A percentile compares a stretch with the other conserved stretches of the same genome.
phyloP scores from a whole-genome alignment of 1,140 invertebrate species.

The Diuraphis noxia region DNA sequence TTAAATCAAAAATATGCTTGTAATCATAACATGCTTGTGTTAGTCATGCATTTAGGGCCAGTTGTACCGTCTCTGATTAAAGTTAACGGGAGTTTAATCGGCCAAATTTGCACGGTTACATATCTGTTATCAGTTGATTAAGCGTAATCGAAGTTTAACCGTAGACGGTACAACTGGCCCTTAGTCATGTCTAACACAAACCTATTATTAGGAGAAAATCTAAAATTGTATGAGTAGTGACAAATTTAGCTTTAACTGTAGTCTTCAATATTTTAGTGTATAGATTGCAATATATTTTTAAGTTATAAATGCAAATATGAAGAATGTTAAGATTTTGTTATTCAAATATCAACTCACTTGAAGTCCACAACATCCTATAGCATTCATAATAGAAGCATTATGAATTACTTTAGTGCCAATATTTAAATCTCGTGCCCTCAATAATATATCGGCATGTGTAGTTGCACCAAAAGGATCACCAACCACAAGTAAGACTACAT shows the following conservation, averaged over 20 bases:
- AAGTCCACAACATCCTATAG: constrained; percentile 94
- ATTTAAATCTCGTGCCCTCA: constrained; percentile 80
- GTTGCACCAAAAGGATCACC: constrained; percentile 94
- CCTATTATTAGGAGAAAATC: not conserved
- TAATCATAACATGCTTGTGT: too few species aligned
- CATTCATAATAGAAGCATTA: constrained; percentile 98
- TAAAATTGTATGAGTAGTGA: not conserved
- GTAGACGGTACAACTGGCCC: too few species aligned
- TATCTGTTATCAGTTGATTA: too few species aligned
- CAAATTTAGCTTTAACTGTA: not conserved
- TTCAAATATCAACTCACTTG: constrained; percentile 62
- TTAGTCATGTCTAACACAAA: too few species aligned
- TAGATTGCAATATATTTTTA: not conserved
- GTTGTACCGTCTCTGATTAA: too few species aligned
- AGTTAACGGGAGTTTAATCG: too few species aligned
- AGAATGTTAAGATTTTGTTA: not conserved
- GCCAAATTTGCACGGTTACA: too few species aligned
- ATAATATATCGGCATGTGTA: constrained; percentile 92
- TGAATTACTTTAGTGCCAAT: constrained; percentile 81
- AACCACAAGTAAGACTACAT: constrained; percentile 92
- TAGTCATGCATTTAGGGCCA: too few species aligned
- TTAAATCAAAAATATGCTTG: too few species aligned
- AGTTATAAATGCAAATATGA: not conserved
- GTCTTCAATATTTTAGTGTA: not conserved
- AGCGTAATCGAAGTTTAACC: too few species aligned